phyloP scores from a whole-genome alignment of 2,888 invertebrate genomes.

The Cephus nigrinus region DNA sequence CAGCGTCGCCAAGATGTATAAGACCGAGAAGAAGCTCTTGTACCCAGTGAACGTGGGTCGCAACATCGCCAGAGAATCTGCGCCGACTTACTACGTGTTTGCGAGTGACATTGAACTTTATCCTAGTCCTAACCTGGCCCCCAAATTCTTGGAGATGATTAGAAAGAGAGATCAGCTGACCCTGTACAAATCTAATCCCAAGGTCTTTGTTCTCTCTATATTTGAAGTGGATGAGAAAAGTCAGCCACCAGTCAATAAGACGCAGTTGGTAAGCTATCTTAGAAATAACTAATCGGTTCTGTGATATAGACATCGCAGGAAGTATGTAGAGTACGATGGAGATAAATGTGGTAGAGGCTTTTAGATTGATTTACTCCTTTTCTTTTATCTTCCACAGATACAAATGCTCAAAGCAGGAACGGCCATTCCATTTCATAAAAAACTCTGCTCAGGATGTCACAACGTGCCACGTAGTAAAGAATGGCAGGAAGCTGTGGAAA shows the following conservation, averaged over 20 bases:
- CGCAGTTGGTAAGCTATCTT: slow-evolving; percentile 59
- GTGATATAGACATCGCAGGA: too few relatives aligned
- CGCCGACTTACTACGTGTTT: slow-evolving; percentile 84
- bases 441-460: slow-evolving; percentile 89
- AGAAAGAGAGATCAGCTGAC: slow-evolving; percentile 77
- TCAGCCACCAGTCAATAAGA: slow-evolving; percentile 58
- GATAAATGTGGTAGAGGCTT: not conserved
- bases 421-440: slow-evolving; percentile 93
- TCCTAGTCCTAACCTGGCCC: slow-evolving; percentile 84
- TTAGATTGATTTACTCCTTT: not conserved
- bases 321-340: not conserved
- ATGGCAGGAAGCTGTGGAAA: slow-evolving; percentile 82
- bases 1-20: slow-evolving; percentile 76
- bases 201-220: slow-evolving; percentile 89
- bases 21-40: slow-evolving; percentile 81
- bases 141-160: slow-evolving; percentile 87
- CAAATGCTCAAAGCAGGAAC: slow-evolving; percentile 80
- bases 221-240: slow-evolving; percentile 83
- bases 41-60: slow-evolving; percentile 93
- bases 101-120: slow-evolving; percentile 93
- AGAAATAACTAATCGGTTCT: not conserved
- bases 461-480: slow-evolving; percentile 87
- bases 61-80: slow-evolving; percentile 87
- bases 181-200: slow-evolving; percentile 70
- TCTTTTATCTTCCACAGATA: slow-evolving; percentile 59